Evolutionary conservation across 2,113 vertebrate species (phyloP), one percentile per base, ranked within the genome.

Genomic region (Chaetodon auriga): DNA sequence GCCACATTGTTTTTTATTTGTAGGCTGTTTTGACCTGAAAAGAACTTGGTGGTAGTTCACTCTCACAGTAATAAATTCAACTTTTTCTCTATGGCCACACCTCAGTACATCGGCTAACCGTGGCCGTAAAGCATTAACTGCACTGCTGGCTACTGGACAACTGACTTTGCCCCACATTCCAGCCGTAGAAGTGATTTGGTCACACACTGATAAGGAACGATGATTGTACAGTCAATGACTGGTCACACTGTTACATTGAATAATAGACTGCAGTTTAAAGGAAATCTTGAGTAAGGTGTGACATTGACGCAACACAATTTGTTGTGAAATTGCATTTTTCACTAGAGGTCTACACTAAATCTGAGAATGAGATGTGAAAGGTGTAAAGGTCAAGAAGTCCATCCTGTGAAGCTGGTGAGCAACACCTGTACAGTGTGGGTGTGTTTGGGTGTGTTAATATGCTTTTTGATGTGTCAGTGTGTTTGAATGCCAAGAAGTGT

Each of bases 401-500:
- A 30, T 53, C 21, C 38, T 63, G 23, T 69, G 38, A 80, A 46
- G 57, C 23, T 43, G 48, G 60, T 88, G 88, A 89, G 88, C 82
- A 85, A 87, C 78, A 25, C 43, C 45, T 54, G 30, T 45, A 61
- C 41, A 30, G 69, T 30, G 36, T 70, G 78, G 88, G 90, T 75
- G 92, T 88, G 91, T 88, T 75, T 13, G 86, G 88, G 92, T 71
- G 91, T 92, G 92, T 89, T 84, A 41, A 64, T 80, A 61, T 83
- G 83, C 78, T 74, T 83, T 87, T 74, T 85, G 80, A 84, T 85
- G 88, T 84, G 89, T 91, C 80, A 84, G 41, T 71, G 53, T 57
- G 54, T 81, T 75, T 13, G 18, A 62, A 70, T 78, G 83, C 82
- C 86, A 84, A 63, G 55, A 84, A 68, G 62, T 79, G 49, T 87